Evolutionary conservation across 1,140 invertebrate species (phyloP), one percentile per base, ranked within the genome.

Genomic region (Drosophila arawakana): DNA sequence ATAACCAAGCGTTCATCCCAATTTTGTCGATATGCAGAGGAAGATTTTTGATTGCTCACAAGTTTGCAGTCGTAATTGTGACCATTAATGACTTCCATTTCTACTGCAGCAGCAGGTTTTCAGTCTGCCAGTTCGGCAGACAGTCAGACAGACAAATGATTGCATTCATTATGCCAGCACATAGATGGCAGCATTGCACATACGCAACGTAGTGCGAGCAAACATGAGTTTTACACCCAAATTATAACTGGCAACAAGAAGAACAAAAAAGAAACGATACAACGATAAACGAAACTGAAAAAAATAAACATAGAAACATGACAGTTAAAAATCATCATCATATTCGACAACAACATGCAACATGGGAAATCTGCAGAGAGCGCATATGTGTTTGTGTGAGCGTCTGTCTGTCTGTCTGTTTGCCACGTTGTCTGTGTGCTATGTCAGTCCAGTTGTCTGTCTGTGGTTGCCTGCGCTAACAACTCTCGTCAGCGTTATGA

Each of bases 281-380:
- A 59, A 61, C 25, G 13, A 63, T 15, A 21, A 65, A 30, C 9
- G 62, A 54, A 46, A 59, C 21, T 7, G 41, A 50, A 50, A 72
- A 49, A 62, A 30, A 18, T 30, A 9, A 46, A 58, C 30, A 43
- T 60, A 67, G 47, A 66, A 35, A 52, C 7, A 43, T 4, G 34
- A 18, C 18, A 41, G 57, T 49, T 47, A 54, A 60, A 61, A 63
- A 73, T 68, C 63, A 67, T 67, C 71, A 74, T 62, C 71, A 72
- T 66, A 82, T 72, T 66, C 54, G 79, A 75, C 41, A 55, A 44
- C 66, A 69, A 77, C 79, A 73, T 88, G 82, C 69, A 73, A 70
- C 79, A 71, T 79, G 82, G 72, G 65, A 88, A 79, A 85, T 85
- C 66, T 81, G 76, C 54, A 61, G 59, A 44, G 21, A 54, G 47